A percentile compares a stretch with the other conserved stretches of the same genome.
Conservation (phyloP, 2,113 vertebrate genomes). For the Gila orcuttii region DNA sequence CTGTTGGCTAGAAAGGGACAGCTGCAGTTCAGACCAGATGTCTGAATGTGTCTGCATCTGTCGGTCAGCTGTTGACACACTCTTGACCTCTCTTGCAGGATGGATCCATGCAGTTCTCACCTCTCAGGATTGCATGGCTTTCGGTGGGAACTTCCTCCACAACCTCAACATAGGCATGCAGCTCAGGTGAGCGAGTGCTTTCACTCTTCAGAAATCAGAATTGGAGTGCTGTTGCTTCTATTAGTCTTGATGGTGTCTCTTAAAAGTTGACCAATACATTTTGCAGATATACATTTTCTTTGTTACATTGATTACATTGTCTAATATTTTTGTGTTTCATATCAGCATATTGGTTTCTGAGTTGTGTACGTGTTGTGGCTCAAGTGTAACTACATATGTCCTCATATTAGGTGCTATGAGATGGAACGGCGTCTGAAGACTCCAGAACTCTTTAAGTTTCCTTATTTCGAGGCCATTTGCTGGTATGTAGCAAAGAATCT, state of each 20-base stretch:
- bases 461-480: conserved; percentile 99
- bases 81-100: conserved; percentile 77
- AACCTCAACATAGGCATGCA: conserved; percentile 99
- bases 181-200: conserved; percentile 85
- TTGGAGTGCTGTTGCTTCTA: background rate
- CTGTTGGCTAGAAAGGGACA: conserved; percentile 23
- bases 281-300: background rate
- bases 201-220: background rate
- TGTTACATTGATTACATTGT: too few relatives aligned
- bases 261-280: background rate
- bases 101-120: conserved; percentile 99
- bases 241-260: background rate
- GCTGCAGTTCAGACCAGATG: conserved; percentile 19
- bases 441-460: conserved; percentile 98
- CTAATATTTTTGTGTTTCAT: too few relatives aligned
- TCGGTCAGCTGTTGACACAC: conserved; percentile 32
- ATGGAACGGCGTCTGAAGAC: conserved; percentile 99
- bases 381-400: background rate
- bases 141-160: conserved; percentile 98
- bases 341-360: background rate
- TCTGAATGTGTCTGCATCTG: conserved; percentile 23
- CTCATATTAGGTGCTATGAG: conserved; percentile 90
- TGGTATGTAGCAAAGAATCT: conserved; percentile 99
- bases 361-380: background rate
- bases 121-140: conserved; percentile 99